phyloP scores from a whole-genome alignment of 1,140 invertebrate genomes.

The Agraylea sexmaculata region DNA sequence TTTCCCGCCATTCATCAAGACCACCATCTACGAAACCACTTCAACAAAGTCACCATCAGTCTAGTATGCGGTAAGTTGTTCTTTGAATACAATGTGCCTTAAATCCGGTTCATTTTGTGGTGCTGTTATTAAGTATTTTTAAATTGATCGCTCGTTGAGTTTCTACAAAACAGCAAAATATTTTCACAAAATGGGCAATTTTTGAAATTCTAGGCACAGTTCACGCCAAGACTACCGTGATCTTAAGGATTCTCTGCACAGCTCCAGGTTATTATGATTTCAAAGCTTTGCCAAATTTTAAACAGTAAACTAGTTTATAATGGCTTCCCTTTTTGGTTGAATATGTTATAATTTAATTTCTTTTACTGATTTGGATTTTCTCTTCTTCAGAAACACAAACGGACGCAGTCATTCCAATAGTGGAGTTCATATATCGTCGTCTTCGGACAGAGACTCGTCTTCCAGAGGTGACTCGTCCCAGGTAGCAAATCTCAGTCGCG shows the following conservation, averaged over 20 bases:
- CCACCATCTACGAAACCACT: constrained; percentile 42
- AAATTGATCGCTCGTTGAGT: too few relatives aligned
- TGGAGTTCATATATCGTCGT: constrained; percentile 12
- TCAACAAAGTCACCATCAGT: constrained; percentile 27
- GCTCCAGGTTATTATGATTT: constrained; percentile 14
- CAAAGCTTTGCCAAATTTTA: too few relatives aligned
- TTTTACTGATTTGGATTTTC: background rate
- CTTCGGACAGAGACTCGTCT: too few relatives aligned
- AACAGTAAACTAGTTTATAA: too few relatives aligned
- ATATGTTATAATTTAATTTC: background rate
- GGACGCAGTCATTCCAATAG: constrained; percentile 13
- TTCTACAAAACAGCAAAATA: too few relatives aligned
- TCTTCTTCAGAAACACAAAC: constrained; percentile 2
- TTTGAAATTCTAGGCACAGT: constrained; percentile 27
- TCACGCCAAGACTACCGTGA: constrained; percentile 20
- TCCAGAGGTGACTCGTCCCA: too few relatives aligned
- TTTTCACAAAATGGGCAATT: constrained; percentile 23
- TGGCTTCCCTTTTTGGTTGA: background rate
- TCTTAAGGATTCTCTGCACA: constrained; percentile 16
- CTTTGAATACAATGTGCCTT: too few relatives aligned
- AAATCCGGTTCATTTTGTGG: too few relatives aligned
- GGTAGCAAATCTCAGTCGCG: too few relatives aligned
- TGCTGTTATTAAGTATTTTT: too few relatives aligned
- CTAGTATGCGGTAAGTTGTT: constrained; percentile 13
- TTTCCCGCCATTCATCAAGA: constrained; percentile 38